These are phyloP conservation scores for Aurelia sp. DNA, from an alignment of 30 jellyfish, hydroid and myxozoan genomes.

Conservation along the genomic window DNA sequence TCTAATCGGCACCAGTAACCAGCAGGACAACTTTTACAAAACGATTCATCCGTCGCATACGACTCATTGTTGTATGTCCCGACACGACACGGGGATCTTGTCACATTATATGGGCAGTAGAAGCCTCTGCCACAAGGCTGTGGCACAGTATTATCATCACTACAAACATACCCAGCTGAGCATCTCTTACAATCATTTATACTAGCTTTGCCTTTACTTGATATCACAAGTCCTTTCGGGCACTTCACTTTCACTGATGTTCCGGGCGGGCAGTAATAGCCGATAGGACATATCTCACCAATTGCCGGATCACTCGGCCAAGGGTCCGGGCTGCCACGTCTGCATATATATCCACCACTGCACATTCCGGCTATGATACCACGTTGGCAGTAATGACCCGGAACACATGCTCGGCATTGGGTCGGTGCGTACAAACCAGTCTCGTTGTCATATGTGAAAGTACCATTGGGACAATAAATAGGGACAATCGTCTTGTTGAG, in stretches of 20 bases:
- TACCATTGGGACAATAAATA: constrained; percentile 91
- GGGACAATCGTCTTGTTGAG: constrained; percentile 82
- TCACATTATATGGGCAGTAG: constrained; percentile 95
- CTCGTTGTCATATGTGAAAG: constrained; percentile 73
- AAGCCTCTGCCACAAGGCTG: constrained; percentile 87
- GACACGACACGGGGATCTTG: constrained; percentile 81
- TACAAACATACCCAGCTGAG: constrained; percentile 94
- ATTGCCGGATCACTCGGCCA: constrained; percentile 67
- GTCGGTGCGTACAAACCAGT: constrained; percentile 80
- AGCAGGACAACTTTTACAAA: constrained; percentile 79
- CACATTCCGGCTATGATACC: constrained; percentile 81
- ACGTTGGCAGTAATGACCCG: constrained; percentile 83
- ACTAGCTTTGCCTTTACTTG: constrained; percentile 74
- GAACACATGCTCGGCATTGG: constrained; percentile 87
- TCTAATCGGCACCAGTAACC: constrained; percentile 91
- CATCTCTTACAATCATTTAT: constrained; percentile 85
- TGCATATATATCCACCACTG: constrained; percentile 80
- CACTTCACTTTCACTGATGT: constrained; percentile 86
- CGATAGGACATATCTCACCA: constrained; percentile 89
- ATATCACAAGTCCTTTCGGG: constrained; percentile 87
- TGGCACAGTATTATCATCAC: constrained; percentile 85
- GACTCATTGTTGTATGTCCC: constrained; percentile 87
- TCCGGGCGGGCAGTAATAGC: constrained; percentile 97
- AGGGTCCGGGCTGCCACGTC: constrained; percentile 79
- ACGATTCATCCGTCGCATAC: constrained; percentile 76